phyloP scores from a whole-genome alignment of 2,797 vertebrate genomes.

The Chloroceryle inda region DNA sequence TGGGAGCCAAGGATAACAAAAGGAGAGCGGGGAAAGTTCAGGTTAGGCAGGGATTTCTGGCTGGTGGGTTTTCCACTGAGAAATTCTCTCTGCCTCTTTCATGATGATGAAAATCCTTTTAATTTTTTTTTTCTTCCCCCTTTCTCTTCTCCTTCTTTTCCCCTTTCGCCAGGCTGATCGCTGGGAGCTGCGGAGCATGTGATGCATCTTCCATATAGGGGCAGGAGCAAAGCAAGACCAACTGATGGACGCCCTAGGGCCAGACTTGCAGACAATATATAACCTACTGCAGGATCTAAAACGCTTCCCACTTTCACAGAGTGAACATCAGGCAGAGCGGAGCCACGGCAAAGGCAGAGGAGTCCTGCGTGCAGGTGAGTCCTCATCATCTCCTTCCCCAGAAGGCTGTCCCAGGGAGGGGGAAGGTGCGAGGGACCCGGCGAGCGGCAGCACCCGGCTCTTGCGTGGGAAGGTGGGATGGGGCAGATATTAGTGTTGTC shows the following conservation, averaged over 20 bases:
- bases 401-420: background rate
- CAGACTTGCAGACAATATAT: constrained; percentile 93
- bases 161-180: constrained; percentile 70
- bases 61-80: constrained; percentile 58
- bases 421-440: background rate
- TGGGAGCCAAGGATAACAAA: constrained; percentile 53
- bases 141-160: constrained; percentile 32
- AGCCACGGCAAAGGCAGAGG: background rate
- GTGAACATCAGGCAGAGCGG: constrained; percentile 60
- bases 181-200: constrained; percentile 76
- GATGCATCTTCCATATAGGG: constrained; percentile 78
- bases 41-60: constrained; percentile 63
- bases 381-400: background rate
- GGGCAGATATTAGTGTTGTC: background rate
- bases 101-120: constrained; percentile 64
- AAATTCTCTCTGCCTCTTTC: constrained; percentile 66
- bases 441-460: background rate
- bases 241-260: constrained; percentile 86
- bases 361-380: constrained; percentile 63
- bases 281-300: constrained; percentile 82
- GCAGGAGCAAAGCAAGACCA: constrained; percentile 77
- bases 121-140: background rate
- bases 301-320: constrained; percentile 70
- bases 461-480: background rate
- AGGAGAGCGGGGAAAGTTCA: constrained; percentile 34